phyloP scores from a whole-genome alignment of 2,888 invertebrate genomes.

The Parnassius orleans region DNA sequence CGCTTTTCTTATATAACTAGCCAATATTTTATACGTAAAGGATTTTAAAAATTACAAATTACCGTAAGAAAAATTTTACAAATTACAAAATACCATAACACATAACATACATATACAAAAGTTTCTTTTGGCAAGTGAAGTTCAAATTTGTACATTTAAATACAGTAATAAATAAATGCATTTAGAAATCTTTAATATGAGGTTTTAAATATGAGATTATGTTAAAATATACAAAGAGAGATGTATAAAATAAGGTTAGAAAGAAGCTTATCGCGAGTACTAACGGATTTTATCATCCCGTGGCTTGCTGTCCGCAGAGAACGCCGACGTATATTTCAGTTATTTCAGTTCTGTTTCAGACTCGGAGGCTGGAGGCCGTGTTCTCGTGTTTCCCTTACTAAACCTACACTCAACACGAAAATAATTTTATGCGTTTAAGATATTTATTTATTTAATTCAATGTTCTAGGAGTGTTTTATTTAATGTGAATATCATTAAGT shows the following conservation, averaged over 20 bases:
- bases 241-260: conserved; percentile 42
- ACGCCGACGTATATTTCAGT: conserved; percentile 31
- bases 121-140: no score
- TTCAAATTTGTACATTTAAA: not conserved
- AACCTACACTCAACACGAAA: conserved; percentile 44
- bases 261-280: conserved; percentile 62
- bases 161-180: conserved; percentile 1
- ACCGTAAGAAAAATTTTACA: no score
- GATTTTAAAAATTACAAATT: no score
- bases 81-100: no score
- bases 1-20: no score
- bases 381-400: conserved; percentile 29
- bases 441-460: not conserved
- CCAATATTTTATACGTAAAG: no score
- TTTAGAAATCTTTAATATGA: conserved; percentile 2
- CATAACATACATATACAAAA: no score
- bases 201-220: conserved; percentile 10
- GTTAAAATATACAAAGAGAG: conserved; percentile 20
- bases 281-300: conserved; percentile 55
- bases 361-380: conserved; percentile 49
- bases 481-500: not conserved
- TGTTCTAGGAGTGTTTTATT: not conserved
- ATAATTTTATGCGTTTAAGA: conserved; percentile 30
- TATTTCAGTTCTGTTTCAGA: conserved; percentile 55
- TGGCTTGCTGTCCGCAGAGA: conserved; percentile 32